Evolutionary conservation across 1,140 invertebrate species (phyloP).

Genomic region (Listronotus bonariensis): DNA sequence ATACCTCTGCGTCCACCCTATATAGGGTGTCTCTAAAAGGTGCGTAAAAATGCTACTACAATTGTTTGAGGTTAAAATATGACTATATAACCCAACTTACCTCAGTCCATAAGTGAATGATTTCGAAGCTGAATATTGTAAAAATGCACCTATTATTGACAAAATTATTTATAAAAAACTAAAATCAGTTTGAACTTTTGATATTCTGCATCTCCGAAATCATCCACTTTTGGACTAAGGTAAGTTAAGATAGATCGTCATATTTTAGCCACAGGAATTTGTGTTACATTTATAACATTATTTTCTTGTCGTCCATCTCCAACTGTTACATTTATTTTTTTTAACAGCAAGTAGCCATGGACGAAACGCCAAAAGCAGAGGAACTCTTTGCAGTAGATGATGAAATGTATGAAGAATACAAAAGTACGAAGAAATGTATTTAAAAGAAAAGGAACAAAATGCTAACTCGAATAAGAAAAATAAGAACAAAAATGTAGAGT

Average conservation of each 20-base stretch:
- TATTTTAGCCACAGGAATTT: neutral
- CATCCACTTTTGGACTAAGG: no score
- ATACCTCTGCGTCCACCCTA: no score
- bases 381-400: slow-evolving; percentile 50
- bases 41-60: no score
- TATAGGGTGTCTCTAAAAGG: no score
- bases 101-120: no score
- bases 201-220: no score
- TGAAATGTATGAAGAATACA: slow-evolving; percentile 58
- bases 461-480: slow-evolving; percentile 42
- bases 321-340: neutral
- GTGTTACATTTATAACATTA: neutral
- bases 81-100: no score
- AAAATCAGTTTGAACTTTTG: neutral
- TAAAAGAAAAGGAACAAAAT: slow-evolving; percentile 52
- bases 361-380: slow-evolving; percentile 36
- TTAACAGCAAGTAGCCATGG: neutral
- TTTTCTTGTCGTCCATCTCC: neutral
- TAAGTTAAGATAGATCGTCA: no score
- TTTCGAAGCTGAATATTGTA: no score
- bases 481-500: slow-evolving; percentile 32
- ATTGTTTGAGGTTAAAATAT: no score
- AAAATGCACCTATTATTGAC: no score
- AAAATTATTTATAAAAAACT: no score
- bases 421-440: slow-evolving; percentile 59